phyloP scores from a whole-genome alignment of 2,888 invertebrate species.

The Exocentrus adspersus region DNA sequence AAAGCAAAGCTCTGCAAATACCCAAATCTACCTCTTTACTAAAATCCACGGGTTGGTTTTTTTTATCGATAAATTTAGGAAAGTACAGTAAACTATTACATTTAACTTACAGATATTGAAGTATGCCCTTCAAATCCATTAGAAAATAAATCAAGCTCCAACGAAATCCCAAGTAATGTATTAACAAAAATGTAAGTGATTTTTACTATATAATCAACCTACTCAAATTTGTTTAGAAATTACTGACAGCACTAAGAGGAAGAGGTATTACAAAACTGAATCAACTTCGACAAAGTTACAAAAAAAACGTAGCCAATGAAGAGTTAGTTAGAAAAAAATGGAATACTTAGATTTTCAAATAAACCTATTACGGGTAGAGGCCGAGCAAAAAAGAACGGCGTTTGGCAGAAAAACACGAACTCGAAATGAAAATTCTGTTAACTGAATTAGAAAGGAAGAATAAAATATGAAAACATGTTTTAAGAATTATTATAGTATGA shows the following conservation, averaged over 20 bases:
- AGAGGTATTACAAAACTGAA: not conserved
- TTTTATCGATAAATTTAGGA: not conserved
- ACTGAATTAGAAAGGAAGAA: not conserved
- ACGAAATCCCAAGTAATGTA: no score
- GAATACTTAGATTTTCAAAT: constrained; percentile 6
- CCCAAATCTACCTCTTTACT: not conserved
- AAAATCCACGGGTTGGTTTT: not conserved
- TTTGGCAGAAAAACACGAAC: not conserved
- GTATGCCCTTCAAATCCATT: not conserved
- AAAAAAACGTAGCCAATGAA: not conserved
- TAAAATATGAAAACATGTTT: no score
- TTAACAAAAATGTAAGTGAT: no score
- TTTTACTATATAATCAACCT: not conserved
- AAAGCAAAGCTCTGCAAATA: not conserved
- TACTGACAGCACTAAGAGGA: not conserved
- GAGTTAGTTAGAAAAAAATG: not conserved
- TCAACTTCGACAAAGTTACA: not conserved
- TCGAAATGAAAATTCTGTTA: not conserved
- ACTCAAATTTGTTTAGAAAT: not conserved
- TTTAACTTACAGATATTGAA: not conserved
- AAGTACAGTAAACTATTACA: not conserved
- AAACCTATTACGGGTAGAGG: not conserved
- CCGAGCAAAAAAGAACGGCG: not conserved
- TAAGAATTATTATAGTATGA: no score
- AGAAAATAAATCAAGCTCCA: no score